phyloP scores from a whole-genome alignment of 1,140 invertebrate species.

The Bombus affinis region DNA sequence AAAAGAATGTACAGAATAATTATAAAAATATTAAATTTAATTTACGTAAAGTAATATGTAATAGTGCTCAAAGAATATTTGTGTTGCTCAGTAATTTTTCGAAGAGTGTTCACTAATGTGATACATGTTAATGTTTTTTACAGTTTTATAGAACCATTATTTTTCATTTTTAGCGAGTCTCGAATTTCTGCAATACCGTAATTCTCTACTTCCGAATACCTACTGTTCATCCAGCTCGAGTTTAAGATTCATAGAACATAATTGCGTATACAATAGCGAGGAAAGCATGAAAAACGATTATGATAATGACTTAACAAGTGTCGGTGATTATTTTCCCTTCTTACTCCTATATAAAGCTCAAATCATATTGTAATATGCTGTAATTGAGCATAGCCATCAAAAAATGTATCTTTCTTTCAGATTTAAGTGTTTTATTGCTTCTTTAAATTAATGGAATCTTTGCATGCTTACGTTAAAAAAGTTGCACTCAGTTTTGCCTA shows the following conservation, averaged over 20 bases:
- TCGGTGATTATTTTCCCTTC: background rate
- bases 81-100: background rate
- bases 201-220: constrained; percentile 50
- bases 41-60: too few relatives aligned
- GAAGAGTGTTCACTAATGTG: background rate
- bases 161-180: constrained; percentile 41
- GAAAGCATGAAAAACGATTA: background rate
- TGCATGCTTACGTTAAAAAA: background rate
- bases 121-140: constrained; percentile 1
- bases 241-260: constrained; percentile 38
- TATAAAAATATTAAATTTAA: background rate
- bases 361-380: background rate
- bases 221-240: constrained; percentile 15
- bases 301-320: background rate
- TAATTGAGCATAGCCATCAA: background rate
- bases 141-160: constrained; percentile 16
- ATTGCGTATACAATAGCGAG: background rate
- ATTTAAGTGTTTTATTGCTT: background rate
- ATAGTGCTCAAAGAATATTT: too few relatives aligned
- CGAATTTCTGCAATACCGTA: constrained; percentile 29
- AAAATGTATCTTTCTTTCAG: background rate
- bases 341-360: too few relatives aligned
- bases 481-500: background rate
- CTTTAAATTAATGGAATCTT: background rate
- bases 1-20: background rate